Base-by-base conservation (phyloP, 2,113 vertebrate species). In the Lophura nycthemera region DNA sequence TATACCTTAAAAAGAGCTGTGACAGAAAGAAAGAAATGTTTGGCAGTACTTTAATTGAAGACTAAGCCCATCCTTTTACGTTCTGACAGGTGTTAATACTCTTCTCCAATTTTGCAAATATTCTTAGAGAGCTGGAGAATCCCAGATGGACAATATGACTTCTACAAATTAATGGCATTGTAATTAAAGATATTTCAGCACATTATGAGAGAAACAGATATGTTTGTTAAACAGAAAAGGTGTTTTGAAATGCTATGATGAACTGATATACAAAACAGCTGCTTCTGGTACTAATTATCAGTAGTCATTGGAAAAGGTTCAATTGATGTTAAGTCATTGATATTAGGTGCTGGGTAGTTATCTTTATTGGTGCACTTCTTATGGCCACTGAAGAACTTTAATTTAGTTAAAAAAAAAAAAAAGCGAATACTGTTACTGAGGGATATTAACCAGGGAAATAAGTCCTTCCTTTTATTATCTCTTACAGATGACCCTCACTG, bases 41-140 rank as follows among this genome's bases (percentile, higher is more conserved):
- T 65, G 82, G 43, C 45, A 45, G 21, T 75, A 13, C 22, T 93
- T 93, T 96, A 92, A 92, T 42, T 86, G 94, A 95, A 93, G 93
- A 38, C 48, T 86, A 54, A 93, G 78, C 22, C 59, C 83, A 36
- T 15, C 34, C 34, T 86, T 94, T 95, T 93, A 64, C 6, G 1
- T 92, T 91, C 88, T 95, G 95, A 61, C 79, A 95, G 79, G 84
- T 96, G 91, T 89, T 94, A 89, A 90, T 84, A 61, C 64, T 72
- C 36, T 85, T 76, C 67, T 84, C 47, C 50, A 70, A 6, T 87
- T 94, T 88, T 86, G 50, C 27, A 70, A 86, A 88, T 82, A n/a
- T 19, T 86, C 29, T 83, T 88, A 66, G 47, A 27, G 48, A 79
- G 42, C 61, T 82, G 78, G 45, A 77, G 56, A 59, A 91, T 67